Base-by-base conservation (phyloP, 2,888 invertebrate genomes). In the Orchesella flavescens region DNA sequence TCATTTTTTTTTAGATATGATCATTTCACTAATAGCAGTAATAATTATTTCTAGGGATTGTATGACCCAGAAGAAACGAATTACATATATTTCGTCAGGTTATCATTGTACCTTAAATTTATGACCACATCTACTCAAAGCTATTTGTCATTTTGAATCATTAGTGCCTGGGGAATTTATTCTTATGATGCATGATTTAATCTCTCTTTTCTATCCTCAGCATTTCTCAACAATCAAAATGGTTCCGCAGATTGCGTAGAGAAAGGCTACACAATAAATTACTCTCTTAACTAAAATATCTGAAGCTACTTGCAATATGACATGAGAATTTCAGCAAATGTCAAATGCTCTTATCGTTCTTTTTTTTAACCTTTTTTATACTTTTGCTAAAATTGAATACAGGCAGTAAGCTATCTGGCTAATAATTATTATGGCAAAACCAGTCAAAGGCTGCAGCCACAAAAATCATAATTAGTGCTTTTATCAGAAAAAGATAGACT, bases 291-390 rank as follows among this genome's bases (percentile, higher is more conserved):
- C 34, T 2, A 34, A 34, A 34, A 34, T 34, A 34, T 2, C 34
- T 34, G 34, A 34, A 34, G 34, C 34, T 2, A 7, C 34, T n/a
- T n/a, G n/a, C n/a, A n/a, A n/a, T n/a, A 34, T 34, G 34, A 34
- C n/a, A 61, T 61, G 63, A 23, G 63, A 63, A 63, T 63, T 59
- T 63, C 4, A 63, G 24, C 34, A 23, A 63, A 63, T 63, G 63
- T 63, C 63, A 63, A 21, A 10, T 24, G 24, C 21, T 61, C 17
- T 24, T 12, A n/a, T n/a, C n/a, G n/a, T n/a, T n/a, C n/a, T n/a
- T n/a, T n/a, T n/a, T n/a, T n/a, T n/a, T n/a, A n/a, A n/a, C n/a
- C n/a, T n/a, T n/a, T n/a, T n/a, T n/a, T n/a, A n/a, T n/a, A n/a
- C n/a, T n/a, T n/a, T n/a, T n/a, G n/a, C n/a, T n/a, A n/a, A n/a